Conservation (phyloP, 2,113 vertebrate genomes). For the Anarrhichthys ocellatus region DNA sequence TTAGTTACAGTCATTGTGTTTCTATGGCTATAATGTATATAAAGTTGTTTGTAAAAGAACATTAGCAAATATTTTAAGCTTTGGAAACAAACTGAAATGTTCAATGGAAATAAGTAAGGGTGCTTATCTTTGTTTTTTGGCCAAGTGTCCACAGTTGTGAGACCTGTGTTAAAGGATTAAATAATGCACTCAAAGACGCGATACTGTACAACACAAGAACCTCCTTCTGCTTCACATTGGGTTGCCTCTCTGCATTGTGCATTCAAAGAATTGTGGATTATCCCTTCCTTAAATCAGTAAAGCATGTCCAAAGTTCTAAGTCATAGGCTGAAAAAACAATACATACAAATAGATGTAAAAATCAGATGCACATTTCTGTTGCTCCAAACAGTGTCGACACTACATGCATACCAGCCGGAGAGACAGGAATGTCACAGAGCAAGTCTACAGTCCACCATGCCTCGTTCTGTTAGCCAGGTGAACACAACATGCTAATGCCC, state of each 20-base stretch:
- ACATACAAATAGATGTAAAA: neutral
- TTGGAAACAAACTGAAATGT: constrained; percentile 4
- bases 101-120: neutral
- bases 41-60: neutral
- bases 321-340: neutral
- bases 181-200: constrained; percentile 26
- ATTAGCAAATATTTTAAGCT: neutral
- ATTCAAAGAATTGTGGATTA: constrained; percentile 31
- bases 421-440: constrained; percentile 41
- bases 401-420: neutral
- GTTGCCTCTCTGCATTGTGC: constrained; percentile 12
- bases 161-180: constrained; percentile 39
- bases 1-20: neutral
- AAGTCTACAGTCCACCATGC: constrained; percentile 43
- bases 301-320: neutral
- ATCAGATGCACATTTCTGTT: neutral
- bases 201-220: neutral
- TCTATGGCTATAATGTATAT: neutral
- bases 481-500: constrained; percentile 48
- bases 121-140: constrained; percentile 17
- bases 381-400: neutral
- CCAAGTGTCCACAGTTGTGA: constrained; percentile 20
- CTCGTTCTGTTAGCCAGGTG: constrained; percentile 56
- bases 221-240: neutral
- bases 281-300: constrained; percentile 17